Percentiles rank a stretch among this genome's conserved stretches.
Evolutionary conservation across 1,140 invertebrate genomes (phyloP).

Genomic region (Drosophila nannoptera): DNA sequence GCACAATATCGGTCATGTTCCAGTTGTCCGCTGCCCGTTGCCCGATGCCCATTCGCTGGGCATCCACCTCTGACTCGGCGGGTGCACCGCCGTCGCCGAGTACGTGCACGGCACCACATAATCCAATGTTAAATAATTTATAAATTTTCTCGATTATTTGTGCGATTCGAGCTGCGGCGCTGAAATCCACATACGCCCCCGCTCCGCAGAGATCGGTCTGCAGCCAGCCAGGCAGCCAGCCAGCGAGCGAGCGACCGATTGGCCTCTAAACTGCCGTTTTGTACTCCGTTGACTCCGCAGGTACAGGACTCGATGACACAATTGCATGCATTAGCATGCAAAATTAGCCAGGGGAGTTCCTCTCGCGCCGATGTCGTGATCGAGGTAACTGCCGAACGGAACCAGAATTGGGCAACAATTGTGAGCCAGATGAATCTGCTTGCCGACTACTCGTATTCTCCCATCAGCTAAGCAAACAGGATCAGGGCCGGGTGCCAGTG

Average conservation of each 20-base stretch:
- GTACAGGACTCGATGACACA: constrained; percentile 71
- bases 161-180: constrained; percentile 35
- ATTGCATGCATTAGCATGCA: constrained; percentile 77
- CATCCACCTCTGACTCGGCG: constrained; percentile 28
- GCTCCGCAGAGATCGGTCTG: not conserved
- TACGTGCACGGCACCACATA: constrained; percentile 33
- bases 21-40: constrained; percentile 56
- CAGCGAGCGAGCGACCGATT: not conserved
- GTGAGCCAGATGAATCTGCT: constrained; percentile 55
- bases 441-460: constrained; percentile 58
- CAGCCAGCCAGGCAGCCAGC: not conserved
- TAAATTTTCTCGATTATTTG: constrained; percentile 60
- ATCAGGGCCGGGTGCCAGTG: constrained; percentile 5
- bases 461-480: constrained; percentile 53
- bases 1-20: constrained; percentile 76
- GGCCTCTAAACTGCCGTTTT: constrained; percentile 24
- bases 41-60: constrained; percentile 11
- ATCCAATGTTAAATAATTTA: constrained; percentile 72
- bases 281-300: constrained; percentile 40
- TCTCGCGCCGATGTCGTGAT: constrained; percentile 55
- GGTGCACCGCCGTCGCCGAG: constrained; percentile 16
- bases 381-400: constrained; percentile 14
- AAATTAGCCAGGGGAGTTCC: constrained; percentile 57
- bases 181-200: constrained; percentile 61
- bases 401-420: constrained; percentile 50